Evolutionary conservation across 37 sponge, comb jelly and placozoan genomes (phyloP).

Genomic region (Mnemiopsis leidyi): DNA sequence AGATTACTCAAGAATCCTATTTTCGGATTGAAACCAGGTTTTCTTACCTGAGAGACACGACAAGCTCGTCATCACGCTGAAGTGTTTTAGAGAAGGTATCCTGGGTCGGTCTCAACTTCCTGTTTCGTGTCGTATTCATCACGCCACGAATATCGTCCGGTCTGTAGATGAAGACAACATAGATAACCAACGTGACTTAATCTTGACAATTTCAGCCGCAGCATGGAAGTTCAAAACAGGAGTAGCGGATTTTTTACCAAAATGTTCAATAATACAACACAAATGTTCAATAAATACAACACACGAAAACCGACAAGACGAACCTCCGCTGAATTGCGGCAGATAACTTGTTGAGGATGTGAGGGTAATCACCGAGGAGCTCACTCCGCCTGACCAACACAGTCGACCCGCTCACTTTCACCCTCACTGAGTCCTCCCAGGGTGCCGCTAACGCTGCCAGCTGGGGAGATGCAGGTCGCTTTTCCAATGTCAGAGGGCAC

Average conservation of each 20-base stretch:
- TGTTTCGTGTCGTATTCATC: neutral
- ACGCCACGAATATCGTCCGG: neutral
- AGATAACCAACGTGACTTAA: too few species aligned
- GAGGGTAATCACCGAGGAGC: neutral
- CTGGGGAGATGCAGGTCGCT: neutral
- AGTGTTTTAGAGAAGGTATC: neutral
- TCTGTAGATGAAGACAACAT: too few species aligned
- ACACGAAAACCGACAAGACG: neutral
- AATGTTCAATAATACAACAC: too few species aligned
- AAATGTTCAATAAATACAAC: too few species aligned
- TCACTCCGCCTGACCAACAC: neutral
- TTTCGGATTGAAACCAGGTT: too few species aligned
- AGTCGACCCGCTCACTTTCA: neutral
- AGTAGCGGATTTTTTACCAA: too few species aligned
- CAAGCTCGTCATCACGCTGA: neutral
- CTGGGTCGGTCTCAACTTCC: neutral
- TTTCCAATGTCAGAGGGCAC: neutral
- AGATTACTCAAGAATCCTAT: too few species aligned
- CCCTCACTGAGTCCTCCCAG: neutral
- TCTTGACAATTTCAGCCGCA: too few species aligned
- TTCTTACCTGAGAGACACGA: neutral
- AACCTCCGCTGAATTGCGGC: neutral
- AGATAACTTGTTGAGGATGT: neutral
- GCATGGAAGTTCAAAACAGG: too few species aligned
- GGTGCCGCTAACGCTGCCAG: neutral